Evolutionary conservation across 2,797 vertebrate species (phyloP).

Genomic region (Rousettus madagascariensis): DNA sequence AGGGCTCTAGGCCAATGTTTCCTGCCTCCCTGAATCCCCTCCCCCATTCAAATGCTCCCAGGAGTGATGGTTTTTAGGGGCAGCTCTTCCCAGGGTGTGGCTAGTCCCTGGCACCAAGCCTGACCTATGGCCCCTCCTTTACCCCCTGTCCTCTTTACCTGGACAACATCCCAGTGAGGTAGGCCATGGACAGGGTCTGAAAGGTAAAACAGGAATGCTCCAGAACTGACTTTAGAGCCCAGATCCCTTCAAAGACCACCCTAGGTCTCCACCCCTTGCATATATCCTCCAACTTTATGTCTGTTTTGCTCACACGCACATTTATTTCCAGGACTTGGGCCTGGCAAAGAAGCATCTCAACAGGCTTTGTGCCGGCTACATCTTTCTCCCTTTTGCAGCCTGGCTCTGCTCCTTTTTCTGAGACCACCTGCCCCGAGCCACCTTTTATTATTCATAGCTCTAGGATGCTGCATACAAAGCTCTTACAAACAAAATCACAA

Average conservation of each 20-base stretch:
- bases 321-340: not conserved
- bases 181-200: constrained; percentile 96
- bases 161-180: constrained; percentile 95
- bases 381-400: not conserved
- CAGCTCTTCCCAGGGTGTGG: not conserved
- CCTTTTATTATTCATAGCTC: not conserved
- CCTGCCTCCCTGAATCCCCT: not conserved
- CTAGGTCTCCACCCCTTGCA: not conserved
- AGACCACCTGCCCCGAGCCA: too few relatives aligned
- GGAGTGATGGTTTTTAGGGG: not conserved
- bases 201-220: constrained; percentile 66
- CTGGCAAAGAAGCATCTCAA: not conserved
- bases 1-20: not conserved
- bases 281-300: not conserved
- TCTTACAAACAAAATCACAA: not conserved
- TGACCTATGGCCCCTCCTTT: not conserved
- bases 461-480: not conserved
- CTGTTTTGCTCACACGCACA: accelerated
- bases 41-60: not conserved
- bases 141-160: constrained; percentile 85
- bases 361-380: not conserved
- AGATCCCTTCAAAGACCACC: not conserved
- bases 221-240: not conserved
- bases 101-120: not conserved
- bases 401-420: not conserved